phyloP scores from a whole-genome alignment of 2,888 invertebrate genomes.

The Rugalucina vietnamica region DNA sequence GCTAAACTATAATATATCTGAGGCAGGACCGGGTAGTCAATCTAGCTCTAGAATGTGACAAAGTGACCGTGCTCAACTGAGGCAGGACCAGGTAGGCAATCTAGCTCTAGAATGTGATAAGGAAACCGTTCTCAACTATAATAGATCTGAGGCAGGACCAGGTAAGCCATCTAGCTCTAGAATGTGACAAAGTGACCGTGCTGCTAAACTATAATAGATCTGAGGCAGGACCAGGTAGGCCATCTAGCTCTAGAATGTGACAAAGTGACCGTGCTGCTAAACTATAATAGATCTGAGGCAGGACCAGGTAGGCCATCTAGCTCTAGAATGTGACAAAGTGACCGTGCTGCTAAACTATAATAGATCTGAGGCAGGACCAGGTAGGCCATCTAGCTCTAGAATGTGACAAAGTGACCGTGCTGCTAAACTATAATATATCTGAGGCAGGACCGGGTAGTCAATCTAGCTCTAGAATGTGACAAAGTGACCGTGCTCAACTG shows the following conservation, averaged over 20 bases:
- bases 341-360: slow-evolving; percentile 91
- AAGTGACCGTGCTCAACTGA: too few relatives aligned
- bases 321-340: slow-evolving; percentile 84
- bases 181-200: slow-evolving; percentile 84
- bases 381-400: slow-evolving; percentile 84
- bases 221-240: slow-evolving; percentile 91
- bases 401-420: slow-evolving; percentile 84
- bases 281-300: slow-evolving; percentile 94
- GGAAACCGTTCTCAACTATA: slow-evolving; percentile 89
- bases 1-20: slow-evolving; percentile 93
- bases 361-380: slow-evolving; percentile 93
- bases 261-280: slow-evolving; percentile 87
- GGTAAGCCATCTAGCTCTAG: slow-evolving; percentile 84
- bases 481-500: too few relatives aligned
- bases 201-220: slow-evolving; percentile 93
- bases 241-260: slow-evolving; percentile 84
- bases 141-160: slow-evolving; percentile 95
- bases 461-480: too few relatives aligned
- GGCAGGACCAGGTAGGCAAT: too few relatives aligned
- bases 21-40: slow-evolving; percentile 93
- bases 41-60: too few relatives aligned
- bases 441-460: slow-evolving; percentile 93
- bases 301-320: slow-evolving; percentile 88
- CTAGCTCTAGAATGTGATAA: slow-evolving; percentile 84
- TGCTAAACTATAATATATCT: slow-evolving; percentile 93